phyloP scores from a whole-genome alignment of 2,797 vertebrate genomes.

The Stomatorhinus walkeri region DNA sequence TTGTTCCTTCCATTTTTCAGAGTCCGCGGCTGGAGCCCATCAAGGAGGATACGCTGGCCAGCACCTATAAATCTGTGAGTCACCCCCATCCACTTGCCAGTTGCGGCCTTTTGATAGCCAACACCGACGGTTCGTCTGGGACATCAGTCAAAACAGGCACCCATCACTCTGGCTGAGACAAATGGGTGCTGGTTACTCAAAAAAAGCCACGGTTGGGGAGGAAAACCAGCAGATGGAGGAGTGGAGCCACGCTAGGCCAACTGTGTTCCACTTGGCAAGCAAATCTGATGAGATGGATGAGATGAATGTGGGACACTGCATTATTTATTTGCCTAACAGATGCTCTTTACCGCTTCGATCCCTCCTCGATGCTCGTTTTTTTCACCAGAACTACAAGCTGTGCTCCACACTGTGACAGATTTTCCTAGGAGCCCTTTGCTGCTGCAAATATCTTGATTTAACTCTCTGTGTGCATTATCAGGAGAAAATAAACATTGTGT shows the following conservation, averaged over 20 bases:
- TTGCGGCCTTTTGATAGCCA: not conserved
- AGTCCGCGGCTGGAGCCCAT: constrained; percentile 78
- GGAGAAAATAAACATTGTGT: not conserved
- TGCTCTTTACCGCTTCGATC: constrained; percentile 9
- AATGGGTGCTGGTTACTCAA: not conserved
- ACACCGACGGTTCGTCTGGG: not conserved
- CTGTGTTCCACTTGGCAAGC: constrained; percentile 10
- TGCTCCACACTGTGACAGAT: not conserved
- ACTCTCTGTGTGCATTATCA: not conserved
- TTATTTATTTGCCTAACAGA: constrained; percentile 15
- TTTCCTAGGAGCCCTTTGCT: not conserved
- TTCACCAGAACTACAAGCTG: not conserved
- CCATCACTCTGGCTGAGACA: not conserved
- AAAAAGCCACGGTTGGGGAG: not conserved
- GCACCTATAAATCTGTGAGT: constrained; percentile 74
- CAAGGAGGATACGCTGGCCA: constrained; percentile 65
- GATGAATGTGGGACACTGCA: constrained; percentile 7
- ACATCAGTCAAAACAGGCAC: not conserved
- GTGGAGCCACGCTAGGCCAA: not conserved
- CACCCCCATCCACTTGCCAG: not conserved
- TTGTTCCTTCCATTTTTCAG: constrained; percentile 44
- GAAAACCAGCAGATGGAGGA: not conserved
- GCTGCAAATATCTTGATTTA: not conserved
- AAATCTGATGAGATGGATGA: not conserved
- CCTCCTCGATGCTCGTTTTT: not conserved